Evolutionary conservation across 2,888 invertebrate species (phyloP).

Genomic region (Girardia tigrina): DNA sequence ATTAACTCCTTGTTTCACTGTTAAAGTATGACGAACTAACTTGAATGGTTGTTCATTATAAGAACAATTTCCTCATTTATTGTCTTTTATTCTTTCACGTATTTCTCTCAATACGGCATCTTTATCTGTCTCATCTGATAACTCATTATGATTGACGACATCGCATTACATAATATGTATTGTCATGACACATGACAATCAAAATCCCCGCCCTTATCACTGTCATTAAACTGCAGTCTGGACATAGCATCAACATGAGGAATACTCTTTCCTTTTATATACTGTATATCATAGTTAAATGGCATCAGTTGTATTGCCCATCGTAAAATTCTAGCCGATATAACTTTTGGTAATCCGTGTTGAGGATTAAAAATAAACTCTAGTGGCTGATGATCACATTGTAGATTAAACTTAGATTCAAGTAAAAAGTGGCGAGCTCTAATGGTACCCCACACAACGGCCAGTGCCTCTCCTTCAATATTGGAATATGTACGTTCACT

Average conservation of each 20-base stretch:
- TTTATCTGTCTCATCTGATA: too few relatives aligned
- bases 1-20: too few relatives aligned
- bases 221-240: neutral
- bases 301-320: constrained; percentile 29
- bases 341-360: constrained; percentile 24
- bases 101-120: too few relatives aligned
- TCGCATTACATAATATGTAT: too few relatives aligned
- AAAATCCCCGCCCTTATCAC: too few relatives aligned
- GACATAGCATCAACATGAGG: constrained; percentile 36
- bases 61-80: too few relatives aligned
- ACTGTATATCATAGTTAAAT: constrained; percentile 33
- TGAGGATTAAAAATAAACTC: constrained; percentile 25
- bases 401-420: constrained; percentile 30
- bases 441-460: constrained; percentile 32
- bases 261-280: constrained; percentile 28
- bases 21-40: too few relatives aligned
- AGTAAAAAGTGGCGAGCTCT: constrained; percentile 33
- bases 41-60: too few relatives aligned
- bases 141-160: too few relatives aligned
- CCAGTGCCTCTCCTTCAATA: constrained; percentile 35
- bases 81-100: too few relatives aligned
- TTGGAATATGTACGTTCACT: constrained; percentile 29
- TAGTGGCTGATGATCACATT: constrained; percentile 32
- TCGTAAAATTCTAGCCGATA: constrained; percentile 26
- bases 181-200: too few relatives aligned